A percentile compares a stretch with the other conserved stretches of the same genome.
These are phyloP conservation scores for Falco columbarius DNA, from an alignment of 2,797 vertebrate genomes.

Conservation along the genomic window DNA sequence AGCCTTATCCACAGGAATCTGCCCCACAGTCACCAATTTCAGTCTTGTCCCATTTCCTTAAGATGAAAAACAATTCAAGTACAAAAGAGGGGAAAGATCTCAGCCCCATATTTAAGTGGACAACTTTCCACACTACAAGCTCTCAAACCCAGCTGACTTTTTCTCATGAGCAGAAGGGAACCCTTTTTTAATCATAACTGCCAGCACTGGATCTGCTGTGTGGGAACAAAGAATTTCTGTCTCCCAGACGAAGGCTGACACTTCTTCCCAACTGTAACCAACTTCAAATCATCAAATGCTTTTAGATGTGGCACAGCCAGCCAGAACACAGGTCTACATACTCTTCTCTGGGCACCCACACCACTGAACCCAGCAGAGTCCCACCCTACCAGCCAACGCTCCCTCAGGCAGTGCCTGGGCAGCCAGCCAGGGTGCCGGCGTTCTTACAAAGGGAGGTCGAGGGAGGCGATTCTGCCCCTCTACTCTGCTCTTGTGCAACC, in stretches of 20 bases:
- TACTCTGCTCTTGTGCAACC: not conserved
- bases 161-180: not conserved
- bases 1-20: not conserved
- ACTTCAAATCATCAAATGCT: not conserved
- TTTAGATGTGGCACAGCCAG: not conserved
- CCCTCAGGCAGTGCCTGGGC: not conserved
- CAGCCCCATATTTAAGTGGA: not conserved
- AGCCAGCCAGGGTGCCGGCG: not conserved
- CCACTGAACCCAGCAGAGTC: not conserved
- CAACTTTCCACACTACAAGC: not conserved
- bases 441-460: not conserved
- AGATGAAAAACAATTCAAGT: not conserved
- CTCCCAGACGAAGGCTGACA: not conserved
- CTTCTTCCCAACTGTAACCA: not conserved
- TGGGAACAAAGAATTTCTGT: not conserved
- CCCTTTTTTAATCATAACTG: not conserved
- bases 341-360: not conserved
- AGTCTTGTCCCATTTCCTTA: not conserved
- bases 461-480: not conserved
- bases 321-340: not conserved
- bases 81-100: not conserved
- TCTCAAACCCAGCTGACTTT: not conserved
- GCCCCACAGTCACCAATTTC: not conserved
- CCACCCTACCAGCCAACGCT: not conserved
- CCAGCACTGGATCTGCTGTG: not conserved